Base-by-base conservation (phyloP, 2,113 vertebrate species). In the Forbesichthys papilliferus region DNA sequence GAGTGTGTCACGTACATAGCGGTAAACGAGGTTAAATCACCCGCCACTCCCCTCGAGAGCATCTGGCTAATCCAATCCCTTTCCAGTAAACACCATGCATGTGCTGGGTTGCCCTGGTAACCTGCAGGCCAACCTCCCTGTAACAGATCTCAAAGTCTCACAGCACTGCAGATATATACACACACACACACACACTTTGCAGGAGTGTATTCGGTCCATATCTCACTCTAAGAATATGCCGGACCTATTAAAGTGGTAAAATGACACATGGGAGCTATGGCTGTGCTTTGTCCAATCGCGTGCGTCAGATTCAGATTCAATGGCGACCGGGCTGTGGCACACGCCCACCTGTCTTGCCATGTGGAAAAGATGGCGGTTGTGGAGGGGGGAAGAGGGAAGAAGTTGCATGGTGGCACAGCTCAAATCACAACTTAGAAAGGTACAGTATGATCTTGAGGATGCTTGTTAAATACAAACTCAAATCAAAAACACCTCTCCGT, bases 71-170 rank as follows among this genome's bases (percentile, higher is more conserved):
- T 87, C 86, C 84, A 87, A 85, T 86, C 70, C 0, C 68, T 70
- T 73, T 77, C 61, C 61, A 71, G 80, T 80, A 73, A 83, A 83
- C 36, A 66, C 66, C 80, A 80, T 74, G 64, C 81, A 81, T 71
- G 71, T 36, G 53, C 68, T 53, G 73, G 77, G 87, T 89, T 88
- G 75, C 83, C 87, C 47, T 8, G 82, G 86, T 80, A 85, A 89
- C 87, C 75, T 42, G 36, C 77, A 81, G 66, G 69, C 56, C 66
- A 56, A 53, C 54, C 67, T 66, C 49, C 55, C 56, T 36, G 13
- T 36, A 72, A 34, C 2, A 75, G 64, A 71, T 68, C 67, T 63
- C 64, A 11, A 20, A 34, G 66, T 53, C 64, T 68, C 33, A 11
- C 73, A 61, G 63, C 77, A 64, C 68, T 18, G 62, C 9, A 14